Base-by-base conservation (phyloP, 2,888 invertebrate species). In the Eurois occulta region DNA sequence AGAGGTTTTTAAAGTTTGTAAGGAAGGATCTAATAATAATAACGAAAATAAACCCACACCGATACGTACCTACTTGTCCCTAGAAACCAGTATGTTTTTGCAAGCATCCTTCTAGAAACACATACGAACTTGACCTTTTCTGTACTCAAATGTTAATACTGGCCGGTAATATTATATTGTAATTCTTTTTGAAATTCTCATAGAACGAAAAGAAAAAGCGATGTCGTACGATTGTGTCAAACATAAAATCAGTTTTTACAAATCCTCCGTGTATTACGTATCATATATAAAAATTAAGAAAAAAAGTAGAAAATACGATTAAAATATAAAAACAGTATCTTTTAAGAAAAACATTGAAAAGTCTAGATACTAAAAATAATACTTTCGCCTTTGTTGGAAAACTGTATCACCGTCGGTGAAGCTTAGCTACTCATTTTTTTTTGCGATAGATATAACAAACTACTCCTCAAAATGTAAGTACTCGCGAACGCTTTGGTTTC, bases 231-330 rank as follows among this genome's bases (percentile, higher is more conserved):
- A 41, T 28, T 48, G 6, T 28, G 58, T 43, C 72, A 55, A 62
- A 46, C 8, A n/a, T 10, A 10, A 24, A 35, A n/a, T 85, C 75
- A 83, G 68, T 83, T 65, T 75, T 80, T 72, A 75, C 38, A 83
- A 85, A 83, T 85, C 32, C 35, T 21, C 60, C 75, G 83, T 83
- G 55, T 48, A 75, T 72, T 72, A 65, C 48, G 82, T 5, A 43
- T 43, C 58, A 16, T 75, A 35, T 52, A 28, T 80, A 84, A 84
- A 81, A 83, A 62, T 48, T 48, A 75, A 62, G 55, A 80, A 83
- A 83, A 82, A 83, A 83, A 82, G 52, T 85, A 75, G 46, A 76
- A 85, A 83, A 85, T 85, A 77, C 74, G 13, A 18, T 18, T 60
- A 82, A 72, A 81, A 24, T 21, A 62, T 75, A 83, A 83, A 83